These are phyloP conservation scores for Ciconia nigra DNA, from an alignment of 2,797 vertebrate species.

Conservation along the genomic window DNA sequence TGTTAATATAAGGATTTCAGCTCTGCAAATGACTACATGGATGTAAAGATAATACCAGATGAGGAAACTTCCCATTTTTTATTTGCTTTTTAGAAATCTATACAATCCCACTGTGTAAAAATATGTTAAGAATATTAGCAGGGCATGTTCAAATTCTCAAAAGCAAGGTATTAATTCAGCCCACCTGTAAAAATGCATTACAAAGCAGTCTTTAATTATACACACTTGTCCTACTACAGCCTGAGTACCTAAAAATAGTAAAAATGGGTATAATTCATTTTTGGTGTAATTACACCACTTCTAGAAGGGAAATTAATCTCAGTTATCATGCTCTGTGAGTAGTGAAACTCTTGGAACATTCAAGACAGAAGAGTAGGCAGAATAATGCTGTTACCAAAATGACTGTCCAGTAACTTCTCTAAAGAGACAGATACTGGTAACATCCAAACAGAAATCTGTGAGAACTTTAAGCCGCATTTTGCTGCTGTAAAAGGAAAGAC, in stretches of 20 bases:
- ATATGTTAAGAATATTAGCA: neutral
- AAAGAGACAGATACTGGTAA: neutral
- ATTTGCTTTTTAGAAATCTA: neutral
- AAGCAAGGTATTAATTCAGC: neutral
- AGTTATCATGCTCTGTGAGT: neutral
- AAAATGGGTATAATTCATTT: neutral
- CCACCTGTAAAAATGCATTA: neutral
- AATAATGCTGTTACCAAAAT: neutral
- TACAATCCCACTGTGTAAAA: neutral
- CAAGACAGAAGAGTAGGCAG: neutral
- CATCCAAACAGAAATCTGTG: neutral
- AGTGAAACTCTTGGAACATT: neutral
- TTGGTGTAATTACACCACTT: neutral
- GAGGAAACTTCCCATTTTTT: neutral
- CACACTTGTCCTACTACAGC: neutral
- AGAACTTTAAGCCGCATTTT: neutral
- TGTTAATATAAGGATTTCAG: neutral
- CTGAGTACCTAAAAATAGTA: neutral
- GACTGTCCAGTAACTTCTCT: neutral
- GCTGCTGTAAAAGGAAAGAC: neutral
- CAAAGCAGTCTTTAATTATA: neutral
- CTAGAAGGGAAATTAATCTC: neutral
- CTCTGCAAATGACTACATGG: neutral
- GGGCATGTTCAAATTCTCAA: neutral
- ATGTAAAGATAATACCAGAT: neutral